A percentile compares a stretch with the other conserved stretches of the same genome.
Conservation (phyloP, 2,888 invertebrate genomes). For the Biston betularia region DNA sequence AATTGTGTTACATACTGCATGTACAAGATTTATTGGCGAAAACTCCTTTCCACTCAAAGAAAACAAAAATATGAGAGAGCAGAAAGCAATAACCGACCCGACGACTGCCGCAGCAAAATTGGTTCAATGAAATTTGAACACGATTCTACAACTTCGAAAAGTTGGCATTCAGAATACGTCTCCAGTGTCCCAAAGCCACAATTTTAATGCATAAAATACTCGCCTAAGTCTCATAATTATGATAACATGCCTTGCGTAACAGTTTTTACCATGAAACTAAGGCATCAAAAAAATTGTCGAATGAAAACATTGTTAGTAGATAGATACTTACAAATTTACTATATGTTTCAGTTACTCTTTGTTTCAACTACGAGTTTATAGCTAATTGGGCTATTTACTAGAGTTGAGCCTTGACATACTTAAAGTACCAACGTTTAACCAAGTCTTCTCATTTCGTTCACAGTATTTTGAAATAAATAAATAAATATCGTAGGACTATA, state of each 20-base stretch:
- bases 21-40: slow-evolving; percentile 31
- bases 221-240: neutral
- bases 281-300: too few species aligned
- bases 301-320: too few species aligned
- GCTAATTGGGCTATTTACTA: neutral
- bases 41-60: slow-evolving; percentile 27
- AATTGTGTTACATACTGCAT: slow-evolving; percentile 27
- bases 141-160: slow-evolving; percentile 48
- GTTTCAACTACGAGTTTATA: neutral
- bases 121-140: slow-evolving; percentile 57
- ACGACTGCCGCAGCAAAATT: slow-evolving; percentile 48
- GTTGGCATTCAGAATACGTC: slow-evolving; percentile 45
- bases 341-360: too few species aligned
- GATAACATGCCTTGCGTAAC: neutral
- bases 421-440: slow-evolving; percentile 1
- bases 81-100: slow-evolving; percentile 37
- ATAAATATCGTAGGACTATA: too few species aligned
- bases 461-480: too few species aligned
- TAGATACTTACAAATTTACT: too few species aligned
- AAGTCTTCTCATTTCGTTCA: neutral
- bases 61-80: slow-evolving; percentile 35
- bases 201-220: slow-evolving; percentile 20
- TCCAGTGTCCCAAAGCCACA: slow-evolving; percentile 30
- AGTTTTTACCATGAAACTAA: neutral
- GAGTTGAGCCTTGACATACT: neutral